These are phyloP conservation scores for Odobenus rosmarus DNA, from an alignment of 2,113 vertebrate species.

Conservation along the genomic window DNA sequence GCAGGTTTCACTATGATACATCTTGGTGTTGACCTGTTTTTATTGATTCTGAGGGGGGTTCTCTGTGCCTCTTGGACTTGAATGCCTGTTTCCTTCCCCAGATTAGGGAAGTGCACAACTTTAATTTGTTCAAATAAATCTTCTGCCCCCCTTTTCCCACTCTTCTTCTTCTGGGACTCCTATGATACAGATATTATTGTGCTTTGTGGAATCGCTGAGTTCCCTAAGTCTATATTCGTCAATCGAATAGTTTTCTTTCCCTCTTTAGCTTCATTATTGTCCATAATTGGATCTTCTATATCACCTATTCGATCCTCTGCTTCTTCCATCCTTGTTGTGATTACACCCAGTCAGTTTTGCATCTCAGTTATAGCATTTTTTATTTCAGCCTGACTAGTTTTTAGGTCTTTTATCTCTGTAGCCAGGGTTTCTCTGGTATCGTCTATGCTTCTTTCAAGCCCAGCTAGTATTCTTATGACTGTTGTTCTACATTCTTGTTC, in stretches of 20 bases:
- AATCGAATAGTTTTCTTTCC: no score
- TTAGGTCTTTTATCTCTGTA: neutral
- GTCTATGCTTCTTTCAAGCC: neutral
- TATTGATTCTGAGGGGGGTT: neutral
- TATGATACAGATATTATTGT: neutral
- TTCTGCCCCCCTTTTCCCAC: neutral
- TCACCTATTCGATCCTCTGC: neutral
- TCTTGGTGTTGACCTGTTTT: neutral
- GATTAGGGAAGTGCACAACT: neutral
- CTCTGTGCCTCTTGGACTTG: neutral
- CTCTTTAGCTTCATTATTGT: no score
- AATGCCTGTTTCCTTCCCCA: neutral
- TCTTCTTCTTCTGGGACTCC: neutral
- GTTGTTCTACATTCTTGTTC: neutral
- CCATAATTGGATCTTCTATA: neutral
- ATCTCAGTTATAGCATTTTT: neutral
- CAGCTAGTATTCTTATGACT: neutral
- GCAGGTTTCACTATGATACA: neutral
- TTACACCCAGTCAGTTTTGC: neutral
- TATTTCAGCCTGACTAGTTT: neutral
- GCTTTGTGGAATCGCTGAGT: neutral
- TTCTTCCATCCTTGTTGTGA: neutral
- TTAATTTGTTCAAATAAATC: neutral
- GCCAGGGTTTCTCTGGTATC: neutral
- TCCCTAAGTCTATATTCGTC: neutral